Evolutionary conservation across 1,140 invertebrate genomes (phyloP), one percentile per base, ranked within the genome.

Genomic region (Calosoma granatense): DNA sequence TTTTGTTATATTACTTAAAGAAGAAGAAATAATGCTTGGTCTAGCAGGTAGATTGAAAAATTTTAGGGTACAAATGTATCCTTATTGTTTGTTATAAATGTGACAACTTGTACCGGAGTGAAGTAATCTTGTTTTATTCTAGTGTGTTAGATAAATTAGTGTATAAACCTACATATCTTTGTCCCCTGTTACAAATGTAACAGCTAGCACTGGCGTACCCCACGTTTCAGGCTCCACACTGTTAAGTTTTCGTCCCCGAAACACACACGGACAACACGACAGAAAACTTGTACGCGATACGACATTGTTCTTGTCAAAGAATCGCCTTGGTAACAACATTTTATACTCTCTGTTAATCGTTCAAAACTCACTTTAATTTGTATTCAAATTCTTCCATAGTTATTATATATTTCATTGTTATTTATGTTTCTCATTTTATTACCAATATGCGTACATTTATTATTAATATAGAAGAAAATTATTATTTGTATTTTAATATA

Each of bases 211-310:
- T 19, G 73, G 72, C 1, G 71, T 73, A 1, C 65, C 62, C 20
- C 54, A 20, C 3, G 60, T 61, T 55, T 63, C 57, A 26, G 59
- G 0, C 9, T 67, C 64, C 12, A 72, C 57, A 12, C 65, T 72
- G 21, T 73, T 64, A 1, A 71, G 57, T 20, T 61, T 63, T 54
- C 72, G 60, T 39, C 67, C 70, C 1, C 73, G 65, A 58, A 75
- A 75, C 14, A 67, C 62, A 47, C 72, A 75, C 0, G 72, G 72
- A 22, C 72, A 75, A 51, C 73, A 75, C 19, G 66, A 67, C 11
- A 75, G 64, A 56, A 72, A 59, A 26, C 60, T 63, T 4, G 6
- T 47, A 11, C 41, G 41, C 4, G 9, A 12, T 17, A 17, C 15
- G 17, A 4, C 9, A 4, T 17, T 12, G 17, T 17, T 12, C 17